Conservation (phyloP, 2,797 vertebrate species). For the Xenopus petersii region DNA sequence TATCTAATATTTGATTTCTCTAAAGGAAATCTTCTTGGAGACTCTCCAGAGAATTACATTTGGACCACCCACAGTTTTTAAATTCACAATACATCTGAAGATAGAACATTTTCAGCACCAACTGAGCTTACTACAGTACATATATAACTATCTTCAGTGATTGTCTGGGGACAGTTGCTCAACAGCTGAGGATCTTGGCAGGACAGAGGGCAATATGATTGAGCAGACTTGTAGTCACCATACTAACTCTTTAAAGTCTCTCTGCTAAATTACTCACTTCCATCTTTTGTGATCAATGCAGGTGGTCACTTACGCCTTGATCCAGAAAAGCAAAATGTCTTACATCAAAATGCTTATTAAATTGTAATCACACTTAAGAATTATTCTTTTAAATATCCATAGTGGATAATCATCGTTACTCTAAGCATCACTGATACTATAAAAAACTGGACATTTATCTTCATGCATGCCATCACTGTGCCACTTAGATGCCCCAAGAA, state of each 20-base stretch:
- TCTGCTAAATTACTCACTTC: constrained; percentile 9
- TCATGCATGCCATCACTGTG: constrained; percentile 50
- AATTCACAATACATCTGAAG: too few relatives aligned
- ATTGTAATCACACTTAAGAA: too few relatives aligned
- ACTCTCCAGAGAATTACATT: too few relatives aligned
- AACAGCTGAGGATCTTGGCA: constrained; percentile 43
- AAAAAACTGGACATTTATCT: constrained; percentile 9
- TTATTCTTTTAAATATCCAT: too few relatives aligned
- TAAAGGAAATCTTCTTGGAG: too few relatives aligned
- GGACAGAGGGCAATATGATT: constrained; percentile 20
- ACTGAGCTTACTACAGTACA: background rate
- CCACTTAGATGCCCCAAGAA: constrained; percentile 52
- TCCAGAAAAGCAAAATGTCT: background rate
- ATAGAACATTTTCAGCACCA: too few relatives aligned
- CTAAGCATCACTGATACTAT: background rate
- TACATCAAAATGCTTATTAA: too few relatives aligned
- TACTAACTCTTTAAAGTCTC: constrained; percentile 17
- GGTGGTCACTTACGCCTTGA: constrained; percentile 12
- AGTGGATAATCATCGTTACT: background rate
- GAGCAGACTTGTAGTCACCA: constrained; percentile 39
- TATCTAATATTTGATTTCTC: too few relatives aligned
- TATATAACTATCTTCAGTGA: background rate
- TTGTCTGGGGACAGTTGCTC: constrained; percentile 9
- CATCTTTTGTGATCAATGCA: constrained; percentile 14
- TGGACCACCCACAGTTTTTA: too few relatives aligned